Base-by-base conservation (phyloP, 2,797 vertebrate genomes). In the Moxostoma hubbsi region DNA sequence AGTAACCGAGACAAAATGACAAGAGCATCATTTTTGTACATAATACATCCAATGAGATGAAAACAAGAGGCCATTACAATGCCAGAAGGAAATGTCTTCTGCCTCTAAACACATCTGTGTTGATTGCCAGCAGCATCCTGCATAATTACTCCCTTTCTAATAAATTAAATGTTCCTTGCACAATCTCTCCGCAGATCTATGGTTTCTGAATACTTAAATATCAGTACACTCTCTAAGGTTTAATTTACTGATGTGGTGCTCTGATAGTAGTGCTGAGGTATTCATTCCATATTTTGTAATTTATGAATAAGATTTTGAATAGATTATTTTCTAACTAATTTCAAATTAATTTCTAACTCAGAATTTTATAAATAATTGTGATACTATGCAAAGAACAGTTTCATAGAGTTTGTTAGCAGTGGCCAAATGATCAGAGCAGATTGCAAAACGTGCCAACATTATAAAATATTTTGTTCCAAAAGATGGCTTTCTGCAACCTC, bases 101-200 rank as follows among this genome's bases (percentile, higher is more conserved):
- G 12, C 2, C 67, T 36, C 59, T 1, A 9, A 63, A 12, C 15
- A 55, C 43, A 55, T 50, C 11, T 47, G 68, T 68, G 18, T 9
- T 53, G 81, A 83, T 84, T 85, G 63, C 85, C 83, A 79, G 82
- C 75, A 84, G 82, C 73, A 47, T 76, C 77, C 79, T 84, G 85
- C 58, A 83, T 89, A 89, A 89, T 89, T 81, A 67, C 73, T 62
- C 82, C 76, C 86, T 90, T 83, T 73, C 64, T 75, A 69, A 89
- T 87, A 73, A 85, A 88, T 87, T 73, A 83, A 85, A 86, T 84
- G 83, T 82, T 85, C 74, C 70, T 79, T 82, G 83, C 82, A 88
- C 77, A 82, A 77, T 86, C 63, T 73, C 84, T 82, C 82, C 15
- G 58, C 36, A 36, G 18, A 62, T 79, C 71, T 65, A 63, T 80